Evolutionary conservation across 2,888 invertebrate species (phyloP).

Genomic region (Xanthia icteritia): DNA sequence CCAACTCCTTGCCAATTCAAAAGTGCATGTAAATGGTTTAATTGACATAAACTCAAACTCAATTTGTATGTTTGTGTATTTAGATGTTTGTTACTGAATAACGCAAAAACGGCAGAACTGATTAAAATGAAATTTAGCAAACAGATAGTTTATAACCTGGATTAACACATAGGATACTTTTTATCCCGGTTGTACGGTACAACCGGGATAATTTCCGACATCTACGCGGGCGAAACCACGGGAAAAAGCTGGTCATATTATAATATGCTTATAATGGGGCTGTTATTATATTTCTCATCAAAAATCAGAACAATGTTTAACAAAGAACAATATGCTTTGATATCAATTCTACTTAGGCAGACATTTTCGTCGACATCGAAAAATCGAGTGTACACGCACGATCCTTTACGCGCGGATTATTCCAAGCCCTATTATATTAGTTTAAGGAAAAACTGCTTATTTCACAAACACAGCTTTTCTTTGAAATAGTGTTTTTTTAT

Average conservation of each 20-base stretch:
- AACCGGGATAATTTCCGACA: too few species aligned
- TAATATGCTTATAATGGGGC: neutral
- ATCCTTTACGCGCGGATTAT: conserved; percentile 21
- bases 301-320: conserved; percentile 24
- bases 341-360: conserved; percentile 25
- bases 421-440: conserved; percentile 56
- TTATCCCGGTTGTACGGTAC: too few species aligned
- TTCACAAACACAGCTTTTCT: conserved; percentile 35
- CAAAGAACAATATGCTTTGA: conserved; percentile 19
- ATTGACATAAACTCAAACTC: too few species aligned
- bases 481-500: conserved; percentile 30
- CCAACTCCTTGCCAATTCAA: neutral
- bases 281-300: neutral
- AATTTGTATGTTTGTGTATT: too few species aligned
- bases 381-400: conserved; percentile 15
- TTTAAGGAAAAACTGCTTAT: conserved; percentile 53
- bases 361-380: conserved; percentile 29
- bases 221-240: too few species aligned
- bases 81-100: too few species aligned
- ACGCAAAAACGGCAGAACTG: too few species aligned
- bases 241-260: neutral
- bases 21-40: neutral
- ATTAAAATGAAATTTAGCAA: too few species aligned
- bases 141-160: too few species aligned
- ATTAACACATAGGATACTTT: too few species aligned